Conservation (phyloP, 2,113 vertebrate genomes). For the Eurypyga helias region DNA sequence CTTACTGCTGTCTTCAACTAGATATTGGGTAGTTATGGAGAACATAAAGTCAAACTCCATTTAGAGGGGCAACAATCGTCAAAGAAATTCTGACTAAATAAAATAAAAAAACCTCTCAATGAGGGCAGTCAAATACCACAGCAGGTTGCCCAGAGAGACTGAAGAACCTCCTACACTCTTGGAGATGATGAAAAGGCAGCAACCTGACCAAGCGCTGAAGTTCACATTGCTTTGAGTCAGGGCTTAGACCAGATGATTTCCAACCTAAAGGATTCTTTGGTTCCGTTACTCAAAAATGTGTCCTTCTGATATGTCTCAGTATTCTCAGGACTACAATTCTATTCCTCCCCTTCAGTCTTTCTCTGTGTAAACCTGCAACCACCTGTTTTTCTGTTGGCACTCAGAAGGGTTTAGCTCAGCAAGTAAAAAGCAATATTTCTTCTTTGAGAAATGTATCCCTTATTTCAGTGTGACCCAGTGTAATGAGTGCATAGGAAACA, state of each 20-base stretch:
- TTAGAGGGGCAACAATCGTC: background rate
- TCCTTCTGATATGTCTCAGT: background rate
- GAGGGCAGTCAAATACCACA: background rate
- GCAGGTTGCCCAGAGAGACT: background rate
- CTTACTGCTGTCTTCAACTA: background rate
- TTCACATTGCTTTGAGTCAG: background rate
- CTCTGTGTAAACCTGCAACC: background rate
- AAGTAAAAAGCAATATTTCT: background rate
- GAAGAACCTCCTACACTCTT: background rate
- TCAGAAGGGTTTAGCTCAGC: background rate
- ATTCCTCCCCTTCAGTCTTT: background rate
- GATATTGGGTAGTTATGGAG: background rate
- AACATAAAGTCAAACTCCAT: background rate
- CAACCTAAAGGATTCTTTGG: background rate
- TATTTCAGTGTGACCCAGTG: background rate
- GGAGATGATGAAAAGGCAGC: background rate
- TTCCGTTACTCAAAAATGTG: background rate
- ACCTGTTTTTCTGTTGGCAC: background rate
- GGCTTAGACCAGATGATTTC: background rate
- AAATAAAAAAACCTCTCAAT: background rate
- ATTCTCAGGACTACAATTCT: background rate
- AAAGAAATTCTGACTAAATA: background rate
- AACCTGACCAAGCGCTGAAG: background rate
- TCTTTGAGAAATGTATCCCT: background rate
- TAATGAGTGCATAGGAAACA: slow-evolving; percentile 42